Percentiles rank a stretch among this genome's conserved stretches.
These are phyloP conservation scores for Sinotaia quadrata DNA, from an alignment of 2,888 invertebrate species.

Conservation along the genomic window DNA sequence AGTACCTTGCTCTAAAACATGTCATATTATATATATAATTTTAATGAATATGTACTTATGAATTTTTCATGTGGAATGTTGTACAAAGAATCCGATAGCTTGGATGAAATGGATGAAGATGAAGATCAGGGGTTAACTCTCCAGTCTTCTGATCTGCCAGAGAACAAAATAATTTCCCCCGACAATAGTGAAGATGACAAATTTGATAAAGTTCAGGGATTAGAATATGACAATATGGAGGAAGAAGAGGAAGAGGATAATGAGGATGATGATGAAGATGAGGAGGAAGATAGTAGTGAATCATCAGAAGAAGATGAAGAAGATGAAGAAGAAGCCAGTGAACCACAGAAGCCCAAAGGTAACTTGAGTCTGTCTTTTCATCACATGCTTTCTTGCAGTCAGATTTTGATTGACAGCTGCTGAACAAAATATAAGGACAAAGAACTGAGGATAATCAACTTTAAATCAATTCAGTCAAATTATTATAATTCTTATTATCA, in stretches of 20 bases:
- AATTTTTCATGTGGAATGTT: too few species aligned
- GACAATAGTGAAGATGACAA: conserved; percentile 26
- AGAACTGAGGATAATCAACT: too few species aligned
- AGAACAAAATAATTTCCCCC: conserved; percentile 20
- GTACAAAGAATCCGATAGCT: conserved; percentile 24
- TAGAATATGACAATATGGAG: conserved; percentile 35
- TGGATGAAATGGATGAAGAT: conserved; percentile 32
- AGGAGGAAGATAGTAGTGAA: conserved; percentile 54
- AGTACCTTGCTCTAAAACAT: too few species aligned
- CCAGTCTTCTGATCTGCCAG: conserved; percentile 36
- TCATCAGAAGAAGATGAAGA: conserved; percentile 19
- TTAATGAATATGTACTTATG: too few species aligned
- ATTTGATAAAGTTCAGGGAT: conserved; percentile 35
- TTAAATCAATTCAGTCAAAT: too few species aligned
- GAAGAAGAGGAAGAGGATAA: conserved; percentile 81
- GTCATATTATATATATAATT: too few species aligned
- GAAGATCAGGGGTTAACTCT: too few species aligned
- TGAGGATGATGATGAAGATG: conserved; percentile 38
- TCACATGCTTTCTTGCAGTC: background rate
- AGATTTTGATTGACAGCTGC: background rate
- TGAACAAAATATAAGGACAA: too few species aligned
- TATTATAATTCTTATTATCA: too few species aligned
- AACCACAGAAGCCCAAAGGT: conserved; percentile 4
- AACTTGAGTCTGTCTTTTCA: background rate
- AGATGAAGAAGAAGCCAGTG: conserved; percentile 2